Evolutionary conservation across 23 tunicate species (phyloP), one percentile per base, ranked within the genome.

Genomic region (Oikopleura vanhoeffeni): DNA sequence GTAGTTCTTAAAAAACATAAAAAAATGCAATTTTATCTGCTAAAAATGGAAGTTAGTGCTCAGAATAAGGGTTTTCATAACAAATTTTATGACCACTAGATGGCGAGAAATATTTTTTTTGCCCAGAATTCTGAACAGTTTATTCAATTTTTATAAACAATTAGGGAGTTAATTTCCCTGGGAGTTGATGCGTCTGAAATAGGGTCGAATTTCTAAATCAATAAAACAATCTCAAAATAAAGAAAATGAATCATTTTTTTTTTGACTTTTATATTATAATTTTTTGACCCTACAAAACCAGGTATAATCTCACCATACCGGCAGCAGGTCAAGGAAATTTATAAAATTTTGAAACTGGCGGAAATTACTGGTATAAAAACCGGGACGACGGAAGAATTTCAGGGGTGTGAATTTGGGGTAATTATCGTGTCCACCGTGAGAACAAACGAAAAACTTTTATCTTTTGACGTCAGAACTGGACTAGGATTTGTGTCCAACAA

Each of bases 301-400:
- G n/a, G 83, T 3, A 38, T 42, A 32, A 84, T 57, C 27, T 4
- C 34, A 1, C 83, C 60, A 39, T 40, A 41, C 32, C 60, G 40
- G 36, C 82, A 84, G 86, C 57, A 84, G 84, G 57, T 41, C 3
- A 28, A 18, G 18, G 57, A 84, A 84, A 57, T 84, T 84, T 28
- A 30, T 2, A 40, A 41, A 67, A 84, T 40, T 42, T 57, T 84
- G 36, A 30, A 24, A 38, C 84, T 40, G 1, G 8, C 30, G 33
- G n/a, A 13, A 24, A 18, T 41, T 1, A 39, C 3, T 67, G 38
- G 67, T 27, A n/a, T 38, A 4, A 4, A 27, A 67, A 86, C 88
- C 39, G 90, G 90, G 4, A 85, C 85, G n/a, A 87, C 89, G 77
- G 95, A 90, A 57, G 91, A 88, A 76, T 88, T 88, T 76, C 96